These are phyloP conservation scores for Harpagoxenus sublaevis DNA, from an alignment of 2,888 invertebrate genomes.

Conservation along the genomic window DNA sequence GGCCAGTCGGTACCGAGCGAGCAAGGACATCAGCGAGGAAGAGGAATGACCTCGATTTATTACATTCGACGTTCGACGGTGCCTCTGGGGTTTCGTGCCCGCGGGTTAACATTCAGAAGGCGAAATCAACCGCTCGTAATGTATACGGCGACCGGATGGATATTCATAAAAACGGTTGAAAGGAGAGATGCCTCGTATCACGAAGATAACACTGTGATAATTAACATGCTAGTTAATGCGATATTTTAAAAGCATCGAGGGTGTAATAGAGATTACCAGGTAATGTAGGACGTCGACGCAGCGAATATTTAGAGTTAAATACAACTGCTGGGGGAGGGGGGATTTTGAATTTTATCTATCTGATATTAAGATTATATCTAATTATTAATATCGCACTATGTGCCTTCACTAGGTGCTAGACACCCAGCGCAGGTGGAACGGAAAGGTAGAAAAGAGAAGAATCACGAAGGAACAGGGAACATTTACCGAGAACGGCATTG, in stretches of 20 bases:
- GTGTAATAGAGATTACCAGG: neutral
- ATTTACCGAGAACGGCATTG: constrained; percentile 44
- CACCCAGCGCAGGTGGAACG: constrained; percentile 19
- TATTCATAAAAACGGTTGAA: constrained; percentile 33
- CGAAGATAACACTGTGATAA: constrained; percentile 2
- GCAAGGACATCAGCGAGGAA: constrained; percentile 40
- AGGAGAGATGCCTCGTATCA: constrained; percentile 4
- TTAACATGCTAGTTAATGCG: constrained; percentile 31
- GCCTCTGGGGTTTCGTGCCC: constrained; percentile 17
- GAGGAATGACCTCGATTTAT: constrained; percentile 52
- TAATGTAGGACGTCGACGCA: neutral
- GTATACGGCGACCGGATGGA: neutral
- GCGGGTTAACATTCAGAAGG: neutral
- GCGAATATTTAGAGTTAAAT: neutral
- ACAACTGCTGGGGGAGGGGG: neutral
- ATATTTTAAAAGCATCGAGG: neutral
- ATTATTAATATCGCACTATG: neutral
- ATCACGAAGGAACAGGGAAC: constrained; percentile 39
- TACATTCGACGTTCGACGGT: constrained; percentile 22
- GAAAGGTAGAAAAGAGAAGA: constrained; percentile 7
- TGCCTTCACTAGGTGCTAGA: constrained; percentile 27
- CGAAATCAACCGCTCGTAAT: constrained; percentile 15
- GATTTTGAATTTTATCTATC: neutral
- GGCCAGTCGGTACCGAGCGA: constrained; percentile 6
- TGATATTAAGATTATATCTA: neutral